Percentiles rank a stretch among this genome's conserved stretches.
phyloP scores from a whole-genome alignment of 2,113 vertebrate species.

The Cottus gobio region DNA sequence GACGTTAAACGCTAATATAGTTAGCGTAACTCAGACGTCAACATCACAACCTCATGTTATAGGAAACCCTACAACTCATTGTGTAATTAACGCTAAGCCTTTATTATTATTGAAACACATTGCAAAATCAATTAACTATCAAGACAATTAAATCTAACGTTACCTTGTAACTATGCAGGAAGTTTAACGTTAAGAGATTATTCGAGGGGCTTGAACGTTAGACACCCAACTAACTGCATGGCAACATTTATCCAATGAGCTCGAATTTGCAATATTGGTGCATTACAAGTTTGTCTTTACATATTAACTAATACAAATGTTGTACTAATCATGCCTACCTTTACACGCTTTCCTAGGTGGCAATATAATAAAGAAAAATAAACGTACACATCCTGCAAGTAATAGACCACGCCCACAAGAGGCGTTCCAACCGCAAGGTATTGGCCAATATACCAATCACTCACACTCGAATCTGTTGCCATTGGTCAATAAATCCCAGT shows the following conservation, averaged over 20 bases:
- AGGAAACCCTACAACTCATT: not conserved
- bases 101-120: not conserved
- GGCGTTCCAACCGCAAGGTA: fast-evolving
- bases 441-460: conserved; percentile 26
- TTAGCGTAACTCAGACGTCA: not conserved
- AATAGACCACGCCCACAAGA: not conserved
- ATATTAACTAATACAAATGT: not conserved
- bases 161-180: conserved; percentile 18
- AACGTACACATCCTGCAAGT: conserved; percentile 21
- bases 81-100: not conserved
- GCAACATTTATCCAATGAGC: not conserved
- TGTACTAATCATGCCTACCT: conserved; percentile 13
- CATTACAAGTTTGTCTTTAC: not conserved
- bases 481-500: conserved; percentile 24
- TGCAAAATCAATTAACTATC: not conserved
- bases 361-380: conserved; percentile 16
- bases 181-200: not conserved
- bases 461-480: fast-evolving
- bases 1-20: not conserved
- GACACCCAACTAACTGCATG: not conserved
- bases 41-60: not conserved
- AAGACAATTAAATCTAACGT: not conserved
- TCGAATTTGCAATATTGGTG: not conserved
- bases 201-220: not conserved
- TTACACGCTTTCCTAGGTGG: not conserved